Base-by-base conservation (phyloP, 92 coral and sea anemone genomes). In the Porites divaricata region DNA sequence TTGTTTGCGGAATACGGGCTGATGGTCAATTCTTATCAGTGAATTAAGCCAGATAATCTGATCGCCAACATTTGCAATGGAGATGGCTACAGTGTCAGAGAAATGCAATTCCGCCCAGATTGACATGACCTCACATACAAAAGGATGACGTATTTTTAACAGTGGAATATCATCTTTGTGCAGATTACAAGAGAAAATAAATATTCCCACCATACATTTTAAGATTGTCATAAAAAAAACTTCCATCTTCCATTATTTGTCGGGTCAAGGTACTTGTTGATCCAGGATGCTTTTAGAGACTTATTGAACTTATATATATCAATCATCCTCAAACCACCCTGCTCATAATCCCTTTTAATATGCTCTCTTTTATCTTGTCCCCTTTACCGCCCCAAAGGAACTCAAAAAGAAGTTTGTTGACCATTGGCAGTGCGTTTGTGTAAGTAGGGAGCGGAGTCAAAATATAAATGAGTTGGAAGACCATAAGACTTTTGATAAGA, bases 191-290 rank as follows among this genome's bases (percentile, higher is more conserved):
- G n/a, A n/a, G n/a, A n/a, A n/a, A n/a, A n/a, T n/a, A n/a, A n/a
- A n/a, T n/a, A n/a, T n/a, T n/a, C 51, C 17, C 16, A 74, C 48
- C 4, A 74, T 19, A 50, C 35, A 20, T 74, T 64, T 23, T 54
- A 28, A n/a, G n/a, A n/a, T n/a, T n/a, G n/a, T n/a, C n/a, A n/a
- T n/a, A n/a, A n/a, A n/a, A n/a, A n/a, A n/a, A n/a, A n/a, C n/a
- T n/a, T n/a, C n/a, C n/a, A n/a, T n/a, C n/a, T n/a, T n/a, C n/a
- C n/a, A n/a, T n/a, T n/a, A n/a, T n/a, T n/a, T n/a, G n/a, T n/a
- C n/a, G n/a, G 17, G 63, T 57, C 63, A 71, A 78, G 83, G 65
- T 75, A 75, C 28, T 75, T 75, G 20, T 75, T 54, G 41, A 75
- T 54, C 80, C 23, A 75, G 41, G 62, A n/a, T 16, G 53, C 23